phyloP scores from a whole-genome alignment of 2,888 invertebrate genomes.

The Patella ulyssiponensis region DNA sequence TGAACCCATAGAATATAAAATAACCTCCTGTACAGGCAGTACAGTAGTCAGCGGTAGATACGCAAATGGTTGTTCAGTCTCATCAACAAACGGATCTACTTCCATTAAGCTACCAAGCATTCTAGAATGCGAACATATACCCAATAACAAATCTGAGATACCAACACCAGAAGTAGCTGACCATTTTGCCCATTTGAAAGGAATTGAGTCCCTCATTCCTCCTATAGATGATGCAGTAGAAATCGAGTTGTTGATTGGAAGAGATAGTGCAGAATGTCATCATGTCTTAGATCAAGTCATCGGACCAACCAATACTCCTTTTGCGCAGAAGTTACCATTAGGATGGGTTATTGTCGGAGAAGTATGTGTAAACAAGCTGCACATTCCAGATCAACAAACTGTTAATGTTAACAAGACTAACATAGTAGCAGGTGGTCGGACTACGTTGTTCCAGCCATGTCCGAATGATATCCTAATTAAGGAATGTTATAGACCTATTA shows the following conservation, averaged over 20 bases:
- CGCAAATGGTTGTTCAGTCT: constrained; percentile 24
- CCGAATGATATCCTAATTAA: not conserved
- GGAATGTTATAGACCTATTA: not conserved
- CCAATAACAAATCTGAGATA: constrained; percentile 31
- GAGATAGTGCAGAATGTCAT: constrained; percentile 10
- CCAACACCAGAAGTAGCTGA: constrained; percentile 34
- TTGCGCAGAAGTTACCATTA: constrained; percentile 10
- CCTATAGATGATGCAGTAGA: constrained; percentile 5
- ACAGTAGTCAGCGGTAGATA: constrained; percentile 23
- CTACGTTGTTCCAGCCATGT: constrained; percentile 10
- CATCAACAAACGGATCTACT: constrained; percentile 19
- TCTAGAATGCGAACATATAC: constrained; percentile 35
- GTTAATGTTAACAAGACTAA: constrained; percentile 12
- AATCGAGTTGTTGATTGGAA: not conserved
- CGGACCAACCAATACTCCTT: constrained; percentile 11
- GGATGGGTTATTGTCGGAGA: constrained; percentile 11
- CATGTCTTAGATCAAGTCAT: constrained; percentile 14
- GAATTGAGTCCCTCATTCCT: constrained; percentile 1
- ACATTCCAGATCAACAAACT: not conserved
- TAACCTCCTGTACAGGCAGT: constrained; percentile 33
- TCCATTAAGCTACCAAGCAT: constrained; percentile 26
- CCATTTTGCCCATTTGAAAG: constrained; percentile 22
- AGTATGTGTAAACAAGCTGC: not conserved
- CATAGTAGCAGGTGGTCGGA: not conserved
- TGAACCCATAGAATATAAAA: constrained; percentile 19